Conservation (phyloP, 64 coral and sea anemone genomes). For the Catalaphyllia jardinei region DNA sequence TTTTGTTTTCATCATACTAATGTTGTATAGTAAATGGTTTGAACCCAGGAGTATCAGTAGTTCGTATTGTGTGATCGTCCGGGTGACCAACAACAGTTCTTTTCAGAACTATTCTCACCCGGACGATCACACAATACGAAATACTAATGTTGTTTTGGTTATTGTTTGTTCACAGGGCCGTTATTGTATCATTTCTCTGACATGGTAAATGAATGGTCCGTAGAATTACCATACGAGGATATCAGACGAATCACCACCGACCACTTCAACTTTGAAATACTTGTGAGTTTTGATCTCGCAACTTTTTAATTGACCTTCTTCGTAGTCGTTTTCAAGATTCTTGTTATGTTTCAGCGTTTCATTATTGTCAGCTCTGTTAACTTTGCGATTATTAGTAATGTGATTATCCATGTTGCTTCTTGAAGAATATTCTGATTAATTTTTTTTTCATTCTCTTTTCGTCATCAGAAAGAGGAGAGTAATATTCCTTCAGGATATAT, state of each 20-base stretch:
- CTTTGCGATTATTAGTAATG: neutral
- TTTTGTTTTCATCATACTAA: neutral
- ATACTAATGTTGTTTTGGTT: neutral
- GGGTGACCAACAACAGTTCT: too few relatives aligned
- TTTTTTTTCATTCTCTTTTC: conserved; percentile 3
- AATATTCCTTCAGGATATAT: conserved; percentile 81
- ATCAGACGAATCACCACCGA: conserved; percentile 80
- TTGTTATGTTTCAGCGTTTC: neutral
- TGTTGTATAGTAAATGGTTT: too few relatives aligned
- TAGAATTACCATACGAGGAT: conserved; percentile 93
- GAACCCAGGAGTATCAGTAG: too few relatives aligned
- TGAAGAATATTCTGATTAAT: neutral
- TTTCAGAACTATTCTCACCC: too few relatives aligned
- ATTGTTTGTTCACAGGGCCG: conserved; percentile 54
- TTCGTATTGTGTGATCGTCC: too few relatives aligned
- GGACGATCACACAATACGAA: too few relatives aligned
- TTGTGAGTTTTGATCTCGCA: conserved; percentile 45
- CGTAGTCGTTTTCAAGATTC: neutral
- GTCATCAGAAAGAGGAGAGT: conserved; percentile 73
- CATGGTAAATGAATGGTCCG: conserved; percentile 89
- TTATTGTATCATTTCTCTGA: conserved; percentile 95
- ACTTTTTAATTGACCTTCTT: neutral
- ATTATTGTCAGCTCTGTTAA: neutral
- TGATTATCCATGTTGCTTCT: too few relatives aligned
- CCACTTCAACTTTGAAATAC: conserved; percentile 86